Evolutionary conservation across 1,140 invertebrate species (phyloP).

Genomic region (Antheraea pernyi): DNA sequence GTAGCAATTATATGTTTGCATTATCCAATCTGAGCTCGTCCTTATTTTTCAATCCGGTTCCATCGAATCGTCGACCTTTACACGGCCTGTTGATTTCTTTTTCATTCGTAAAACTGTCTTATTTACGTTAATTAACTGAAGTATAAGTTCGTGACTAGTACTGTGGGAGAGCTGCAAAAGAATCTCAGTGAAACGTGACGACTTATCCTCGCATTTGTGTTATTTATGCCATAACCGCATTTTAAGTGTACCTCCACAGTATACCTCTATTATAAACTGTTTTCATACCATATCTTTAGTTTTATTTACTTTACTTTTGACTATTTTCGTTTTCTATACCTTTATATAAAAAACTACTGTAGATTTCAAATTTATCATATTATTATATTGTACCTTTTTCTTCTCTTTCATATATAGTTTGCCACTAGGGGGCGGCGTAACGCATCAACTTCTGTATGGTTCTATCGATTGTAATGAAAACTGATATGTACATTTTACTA

Average conservation of each 20-base stretch:
- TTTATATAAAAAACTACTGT: too few relatives aligned
- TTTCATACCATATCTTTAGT: too few relatives aligned
- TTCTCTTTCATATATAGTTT: too few relatives aligned
- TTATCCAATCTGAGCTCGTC: constrained; percentile 11
- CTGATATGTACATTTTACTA: too few relatives aligned
- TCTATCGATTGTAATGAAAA: too few relatives aligned
- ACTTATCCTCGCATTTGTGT: constrained; percentile 15
- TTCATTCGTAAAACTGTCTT: constrained; percentile 73
- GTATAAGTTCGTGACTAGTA: constrained; percentile 77
- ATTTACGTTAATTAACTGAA: constrained; percentile 78
- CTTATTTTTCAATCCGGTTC: constrained; percentile 62
- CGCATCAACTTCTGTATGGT: too few relatives aligned
- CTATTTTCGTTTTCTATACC: too few relatives aligned
- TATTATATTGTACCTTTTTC: too few relatives aligned
- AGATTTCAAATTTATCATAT: too few relatives aligned
- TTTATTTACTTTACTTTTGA: too few relatives aligned
- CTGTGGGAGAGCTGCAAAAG: constrained; percentile 46
- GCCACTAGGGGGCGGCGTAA: too few relatives aligned
- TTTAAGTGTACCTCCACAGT: neutral
- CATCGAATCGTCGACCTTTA: constrained; percentile 49
- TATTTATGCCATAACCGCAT: constrained; percentile 40
- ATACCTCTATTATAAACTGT: neutral
- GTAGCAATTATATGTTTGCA: neutral
- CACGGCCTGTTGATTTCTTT: constrained; percentile 60
- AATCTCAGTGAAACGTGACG: constrained; percentile 55